A percentile compares a stretch with the other conserved stretches of the same genome.
Evolutionary conservation across 2,113 vertebrate species (phyloP).

Genomic region (Uria lomvia): DNA sequence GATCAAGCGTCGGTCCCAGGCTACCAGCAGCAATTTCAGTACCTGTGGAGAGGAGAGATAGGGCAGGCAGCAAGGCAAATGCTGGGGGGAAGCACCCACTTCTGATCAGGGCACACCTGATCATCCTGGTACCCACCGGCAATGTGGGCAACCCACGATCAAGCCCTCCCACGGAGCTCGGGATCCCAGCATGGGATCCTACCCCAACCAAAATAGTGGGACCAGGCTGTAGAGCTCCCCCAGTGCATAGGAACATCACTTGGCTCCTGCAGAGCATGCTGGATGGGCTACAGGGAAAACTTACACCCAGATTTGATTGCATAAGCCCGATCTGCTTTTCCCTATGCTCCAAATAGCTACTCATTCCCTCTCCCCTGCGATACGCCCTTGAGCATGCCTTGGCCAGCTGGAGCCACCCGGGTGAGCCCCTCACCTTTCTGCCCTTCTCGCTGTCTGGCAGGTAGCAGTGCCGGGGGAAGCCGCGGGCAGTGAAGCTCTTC

Average conservation of each 20-base stretch:
- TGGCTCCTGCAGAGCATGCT: background rate
- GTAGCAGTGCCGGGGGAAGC: constrained; percentile 95
- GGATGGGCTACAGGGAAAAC: background rate
- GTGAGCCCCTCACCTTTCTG: constrained; percentile 79
- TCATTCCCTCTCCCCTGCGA: background rate
- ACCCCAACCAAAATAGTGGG: background rate
- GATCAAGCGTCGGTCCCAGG: constrained; percentile 92
- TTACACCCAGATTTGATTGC: background rate
- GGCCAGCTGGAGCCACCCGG: accelerated
- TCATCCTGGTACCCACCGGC: accelerated
- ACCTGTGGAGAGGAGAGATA: constrained; percentile 68
- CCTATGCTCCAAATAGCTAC: background rate
- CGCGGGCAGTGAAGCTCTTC: constrained; percentile 91
- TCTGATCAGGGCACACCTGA: background rate
- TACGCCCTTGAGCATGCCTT: background rate
- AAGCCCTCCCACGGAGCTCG: background rate
- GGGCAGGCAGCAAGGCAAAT: background rate
- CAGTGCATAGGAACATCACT: accelerated
- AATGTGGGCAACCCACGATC: background rate
- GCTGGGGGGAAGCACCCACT: accelerated
- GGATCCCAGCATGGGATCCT: background rate
- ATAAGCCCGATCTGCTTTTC: background rate
- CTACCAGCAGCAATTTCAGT: constrained; percentile 87
- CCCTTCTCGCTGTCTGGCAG: constrained; percentile 94
- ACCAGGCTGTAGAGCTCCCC: background rate